These are phyloP conservation scores for Xestia xanthographa DNA, from an alignment of 2,888 invertebrate genomes.

Conservation along the genomic window DNA sequence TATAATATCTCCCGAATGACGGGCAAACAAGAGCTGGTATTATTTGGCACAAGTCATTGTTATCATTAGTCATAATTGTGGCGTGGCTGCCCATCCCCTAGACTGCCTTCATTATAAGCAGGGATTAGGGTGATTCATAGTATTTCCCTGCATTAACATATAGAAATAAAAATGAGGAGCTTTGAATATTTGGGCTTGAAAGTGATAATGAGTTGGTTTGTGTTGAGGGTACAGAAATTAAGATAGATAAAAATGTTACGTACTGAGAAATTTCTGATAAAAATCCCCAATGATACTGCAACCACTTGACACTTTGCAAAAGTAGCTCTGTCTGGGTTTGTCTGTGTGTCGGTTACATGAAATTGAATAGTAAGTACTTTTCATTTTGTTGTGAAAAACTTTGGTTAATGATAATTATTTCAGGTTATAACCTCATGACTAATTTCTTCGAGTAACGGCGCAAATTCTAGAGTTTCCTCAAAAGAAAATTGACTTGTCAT, in stretches of 20 bases:
- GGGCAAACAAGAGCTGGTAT: conserved; percentile 21
- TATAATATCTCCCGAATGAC: conserved; percentile 16
- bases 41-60: conserved; percentile 36
- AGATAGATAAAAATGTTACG: background rate
- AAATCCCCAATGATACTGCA: no score
- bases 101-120: conserved; percentile 25
- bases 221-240: background rate
- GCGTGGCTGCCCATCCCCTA: conserved; percentile 40
- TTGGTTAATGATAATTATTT: no score
- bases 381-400: no score
- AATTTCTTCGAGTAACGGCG: no score
- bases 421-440: background rate
- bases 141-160: conserved; percentile 31
- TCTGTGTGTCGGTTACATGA: background rate
- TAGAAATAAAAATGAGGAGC: conserved; percentile 18
- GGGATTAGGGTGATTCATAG: conserved; percentile 54
- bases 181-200: conserved; percentile 27
- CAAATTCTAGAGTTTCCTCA: background rate
- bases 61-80: conserved; percentile 50
- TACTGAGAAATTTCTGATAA: no score
- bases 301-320: no score
- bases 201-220: conserved; percentile 16
- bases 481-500: background rate
- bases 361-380: background rate
- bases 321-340: background rate